Evolutionary conservation across 1,140 invertebrate species (phyloP), one percentile per base, ranked within the genome.

Genomic region (Aporrectodea caliginosa): DNA sequence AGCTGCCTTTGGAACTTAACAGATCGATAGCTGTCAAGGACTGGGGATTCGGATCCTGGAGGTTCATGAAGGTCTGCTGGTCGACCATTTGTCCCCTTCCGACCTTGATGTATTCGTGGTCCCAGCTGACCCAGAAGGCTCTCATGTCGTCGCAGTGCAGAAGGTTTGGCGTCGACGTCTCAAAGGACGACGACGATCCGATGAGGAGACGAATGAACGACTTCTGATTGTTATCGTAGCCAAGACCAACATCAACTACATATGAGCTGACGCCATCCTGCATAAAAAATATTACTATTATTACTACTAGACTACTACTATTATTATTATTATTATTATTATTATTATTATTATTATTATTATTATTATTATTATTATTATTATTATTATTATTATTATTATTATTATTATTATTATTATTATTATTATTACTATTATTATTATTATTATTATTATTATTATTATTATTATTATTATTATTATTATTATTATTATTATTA

Each of bases 41-140:
- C 6, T 58, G 6, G 6, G 6, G 6, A 22, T 58, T 58, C 6
- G 43, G 43, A 22, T 58, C 43, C 43, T 58, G 43, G 43, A 58
- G 43, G 43, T 58, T 58, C 43, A 58, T 58, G 43, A 58, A 58
- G 6, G 22, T 22, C 43, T 58, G 43, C 22, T 58, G 6, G 43
- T 58, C 43, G 43, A 58, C 22, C 43, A 58, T 58, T 22, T 6
- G 22, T 22, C 43, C 43, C 22, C 22, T 58, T 6, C 43, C 43
- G 6, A 58, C 43, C 43, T 58, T 58, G 43, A 58, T 12, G 43
- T 58, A 58, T 22, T 58, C 43, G 43, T 58, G 6, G 22, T 58
- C 31, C 77, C 77, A 78, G 68, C 77, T 78, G 32, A 78, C 1
- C 77, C 77, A 78, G 77, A 78, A 75, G 22, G 30, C 31, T 29